Conservation (phyloP, 2,797 vertebrate genomes). For the Bryconaethiops microstoma region DNA sequence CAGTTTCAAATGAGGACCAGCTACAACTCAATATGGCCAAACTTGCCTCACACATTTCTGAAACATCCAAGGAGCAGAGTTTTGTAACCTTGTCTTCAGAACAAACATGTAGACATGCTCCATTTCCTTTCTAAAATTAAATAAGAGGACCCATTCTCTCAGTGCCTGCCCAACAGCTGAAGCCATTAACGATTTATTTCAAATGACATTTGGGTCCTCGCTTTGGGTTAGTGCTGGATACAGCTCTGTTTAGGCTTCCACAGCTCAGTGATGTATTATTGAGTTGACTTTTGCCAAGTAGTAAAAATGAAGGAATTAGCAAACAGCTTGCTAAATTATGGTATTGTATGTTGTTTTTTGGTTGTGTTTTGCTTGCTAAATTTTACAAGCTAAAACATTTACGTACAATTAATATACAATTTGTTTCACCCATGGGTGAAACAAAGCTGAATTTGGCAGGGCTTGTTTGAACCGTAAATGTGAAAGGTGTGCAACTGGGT, state of each 20-base stretch:
- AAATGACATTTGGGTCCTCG: background rate
- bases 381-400: too few relatives aligned
- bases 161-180: background rate
- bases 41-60: background rate
- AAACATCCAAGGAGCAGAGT: background rate
- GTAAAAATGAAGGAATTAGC: background rate
- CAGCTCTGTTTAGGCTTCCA: background rate
- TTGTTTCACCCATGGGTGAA: too few relatives aligned
- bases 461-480: background rate
- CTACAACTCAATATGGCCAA: background rate
- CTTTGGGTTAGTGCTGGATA: background rate
- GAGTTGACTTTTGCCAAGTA: background rate
- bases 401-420: background rate
- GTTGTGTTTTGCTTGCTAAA: background rate
- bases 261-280: background rate
- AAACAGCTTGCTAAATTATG: background rate
- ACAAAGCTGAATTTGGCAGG: background rate
- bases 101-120: too few relatives aligned
- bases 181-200: background rate
- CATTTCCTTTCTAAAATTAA: background rate
- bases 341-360: background rate
- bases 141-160: background rate
- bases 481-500: background rate
- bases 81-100: too few relatives aligned
- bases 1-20: constrained; percentile 47